phyloP scores from a whole-genome alignment of 2,888 invertebrate species.

The Nebria salina region DNA sequence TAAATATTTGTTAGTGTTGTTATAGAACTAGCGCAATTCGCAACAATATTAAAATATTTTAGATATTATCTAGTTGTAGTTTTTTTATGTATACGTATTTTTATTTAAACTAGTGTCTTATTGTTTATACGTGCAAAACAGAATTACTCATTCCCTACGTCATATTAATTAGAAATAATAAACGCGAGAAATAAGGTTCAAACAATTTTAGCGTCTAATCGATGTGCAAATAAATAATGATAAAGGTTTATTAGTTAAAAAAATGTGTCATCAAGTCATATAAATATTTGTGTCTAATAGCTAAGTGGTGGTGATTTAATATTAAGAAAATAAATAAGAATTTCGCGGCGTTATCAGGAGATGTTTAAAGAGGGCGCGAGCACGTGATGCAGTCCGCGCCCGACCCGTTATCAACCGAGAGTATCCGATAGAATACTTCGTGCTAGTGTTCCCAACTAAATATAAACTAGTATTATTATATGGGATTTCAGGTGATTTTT shows the following conservation, averaged over 20 bases:
- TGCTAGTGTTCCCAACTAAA: background rate
- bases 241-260: too few relatives aligned
- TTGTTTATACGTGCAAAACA: constrained; percentile 9
- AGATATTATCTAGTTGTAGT: constrained; percentile 28
- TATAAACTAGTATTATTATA: background rate
- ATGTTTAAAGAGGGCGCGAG: constrained; percentile 37
- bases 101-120: constrained; percentile 19
- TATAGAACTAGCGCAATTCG: background rate
- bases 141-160: background rate
- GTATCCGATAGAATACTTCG: constrained; percentile 49
- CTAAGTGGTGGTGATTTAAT: background rate
- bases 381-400: constrained; percentile 53
- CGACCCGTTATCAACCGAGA: constrained; percentile 54
- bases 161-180: background rate
- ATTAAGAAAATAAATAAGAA: background rate
- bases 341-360: background rate
- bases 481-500: background rate
- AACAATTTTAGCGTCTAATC: background rate
- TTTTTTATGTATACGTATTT: constrained; percentile 22
- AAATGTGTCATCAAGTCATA: too few relatives aligned
- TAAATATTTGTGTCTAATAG: too few relatives aligned
- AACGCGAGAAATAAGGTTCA: background rate
- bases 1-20: background rate
- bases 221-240: background rate
- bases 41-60: background rate